phyloP scores from a whole-genome alignment of 1,140 invertebrate genomes.

The Bombus confusus region DNA sequence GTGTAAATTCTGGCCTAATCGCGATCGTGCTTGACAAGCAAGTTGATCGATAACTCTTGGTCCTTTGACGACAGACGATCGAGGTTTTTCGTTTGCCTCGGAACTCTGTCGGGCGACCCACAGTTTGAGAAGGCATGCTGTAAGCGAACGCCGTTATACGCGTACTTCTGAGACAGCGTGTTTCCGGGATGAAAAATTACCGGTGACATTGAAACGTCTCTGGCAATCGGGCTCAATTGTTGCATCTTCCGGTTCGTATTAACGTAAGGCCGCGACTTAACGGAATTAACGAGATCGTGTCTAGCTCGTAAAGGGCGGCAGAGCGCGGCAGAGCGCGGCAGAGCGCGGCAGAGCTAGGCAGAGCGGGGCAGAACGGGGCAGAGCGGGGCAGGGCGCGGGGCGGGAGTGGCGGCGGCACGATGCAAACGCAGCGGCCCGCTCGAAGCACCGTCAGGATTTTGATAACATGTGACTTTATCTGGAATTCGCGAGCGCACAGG shows the following conservation, averaged over 20 bases:
- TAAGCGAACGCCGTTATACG: too few relatives aligned
- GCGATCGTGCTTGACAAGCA: too few relatives aligned
- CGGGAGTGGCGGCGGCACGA: constrained; percentile 22
- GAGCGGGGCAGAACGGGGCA: constrained; percentile 35
- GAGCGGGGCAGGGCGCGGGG: constrained; percentile 9
- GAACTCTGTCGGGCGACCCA: too few relatives aligned
- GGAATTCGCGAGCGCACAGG: constrained; percentile 72
- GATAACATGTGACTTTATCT: constrained; percentile 81
- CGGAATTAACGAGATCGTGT: constrained; percentile 70
- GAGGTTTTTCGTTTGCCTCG: too few relatives aligned
- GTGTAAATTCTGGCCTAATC: too few relatives aligned
- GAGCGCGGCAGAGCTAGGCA: background rate
- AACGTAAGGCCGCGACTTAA: constrained; percentile 70
- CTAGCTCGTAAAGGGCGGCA: constrained; percentile 11
- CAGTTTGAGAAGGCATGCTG: too few relatives aligned
- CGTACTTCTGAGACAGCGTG: background rate
- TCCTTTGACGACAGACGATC: too few relatives aligned
- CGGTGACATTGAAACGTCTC: background rate
- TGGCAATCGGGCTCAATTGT: background rate
- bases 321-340: background rate
- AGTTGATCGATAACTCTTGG: too few relatives aligned
- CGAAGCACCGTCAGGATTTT: constrained; percentile 70
- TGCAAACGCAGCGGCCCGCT: constrained; percentile 37
- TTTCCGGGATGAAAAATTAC: constrained; percentile 10
- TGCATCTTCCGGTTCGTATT: constrained; percentile 37